These are phyloP conservation scores for Chaetodon trifasciatus DNA, from an alignment of 2,797 vertebrate species.

Conservation along the genomic window DNA sequence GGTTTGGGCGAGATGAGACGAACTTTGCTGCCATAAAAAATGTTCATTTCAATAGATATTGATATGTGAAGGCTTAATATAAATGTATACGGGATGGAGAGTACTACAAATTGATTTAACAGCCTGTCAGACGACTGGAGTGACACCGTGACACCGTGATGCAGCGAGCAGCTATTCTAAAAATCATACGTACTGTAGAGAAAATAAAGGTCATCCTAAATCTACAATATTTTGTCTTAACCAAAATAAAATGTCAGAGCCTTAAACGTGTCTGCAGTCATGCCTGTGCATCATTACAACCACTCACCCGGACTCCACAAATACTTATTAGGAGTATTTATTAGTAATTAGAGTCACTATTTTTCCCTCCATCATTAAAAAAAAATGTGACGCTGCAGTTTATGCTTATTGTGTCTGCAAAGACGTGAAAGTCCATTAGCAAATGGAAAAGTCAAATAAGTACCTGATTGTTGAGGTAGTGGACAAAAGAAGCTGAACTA, in stretches of 20 bases:
- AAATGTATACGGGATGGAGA: neutral
- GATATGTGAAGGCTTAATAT: neutral
- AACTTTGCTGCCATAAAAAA: neutral
- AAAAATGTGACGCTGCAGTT: neutral
- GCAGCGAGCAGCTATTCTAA: neutral
- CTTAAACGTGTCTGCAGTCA: neutral
- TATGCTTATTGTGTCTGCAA: neutral
- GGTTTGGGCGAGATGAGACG: neutral
- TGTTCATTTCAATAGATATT: neutral
- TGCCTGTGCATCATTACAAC: neutral
- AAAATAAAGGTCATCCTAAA: neutral
- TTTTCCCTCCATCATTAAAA: neutral
- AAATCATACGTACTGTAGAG: neutral
- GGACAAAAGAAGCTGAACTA: conserved; percentile 2
- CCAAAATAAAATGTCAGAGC: too few relatives aligned
- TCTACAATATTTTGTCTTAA: neutral
- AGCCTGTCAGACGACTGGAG: too few relatives aligned
- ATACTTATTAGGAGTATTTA: neutral
- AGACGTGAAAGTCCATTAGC: neutral
- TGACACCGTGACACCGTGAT: neutral
- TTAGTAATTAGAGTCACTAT: neutral
- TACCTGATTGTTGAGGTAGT: neutral
- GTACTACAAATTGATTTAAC: neutral
- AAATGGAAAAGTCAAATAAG: conserved; percentile 26
- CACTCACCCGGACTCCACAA: neutral